These are phyloP conservation scores for Puntigrus tetrazona DNA, from an alignment of 2,113 vertebrate species.

Conservation along the genomic window DNA sequence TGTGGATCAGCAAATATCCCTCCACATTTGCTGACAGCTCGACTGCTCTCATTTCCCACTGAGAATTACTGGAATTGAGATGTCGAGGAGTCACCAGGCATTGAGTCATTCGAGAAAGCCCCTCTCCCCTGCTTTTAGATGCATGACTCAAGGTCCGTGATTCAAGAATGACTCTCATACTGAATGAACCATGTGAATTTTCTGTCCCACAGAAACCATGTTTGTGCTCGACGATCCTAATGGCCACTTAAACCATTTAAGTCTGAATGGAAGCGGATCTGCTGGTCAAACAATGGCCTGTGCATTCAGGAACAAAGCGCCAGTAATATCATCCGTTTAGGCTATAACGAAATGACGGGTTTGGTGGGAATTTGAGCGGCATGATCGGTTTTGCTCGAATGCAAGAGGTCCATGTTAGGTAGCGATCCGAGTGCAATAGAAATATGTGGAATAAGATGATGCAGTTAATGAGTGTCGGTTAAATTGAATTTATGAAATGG, in stretches of 20 bases:
- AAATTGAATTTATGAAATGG: not conserved
- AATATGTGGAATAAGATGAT: not conserved
- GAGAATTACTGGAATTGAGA: constrained; percentile 28
- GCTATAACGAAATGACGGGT: not conserved
- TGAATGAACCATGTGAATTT: constrained; percentile 35
- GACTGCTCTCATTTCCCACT: not conserved
- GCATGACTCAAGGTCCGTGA: constrained; percentile 50
- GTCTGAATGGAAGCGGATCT: not conserved
- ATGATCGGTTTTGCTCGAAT: not conserved
- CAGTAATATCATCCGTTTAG: not conserved
- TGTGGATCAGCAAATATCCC: not conserved
- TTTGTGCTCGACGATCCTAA: constrained; percentile 37
- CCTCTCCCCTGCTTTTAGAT: constrained; percentile 33
- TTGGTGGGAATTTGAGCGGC: constrained; percentile 9
- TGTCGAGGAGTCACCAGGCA: constrained; percentile 30
- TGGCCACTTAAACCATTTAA: constrained; percentile 39
- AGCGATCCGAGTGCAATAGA: not conserved
- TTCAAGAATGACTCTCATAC: constrained; percentile 38
- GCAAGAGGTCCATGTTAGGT: not conserved
- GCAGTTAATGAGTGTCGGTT: not conserved
- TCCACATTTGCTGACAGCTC: constrained; percentile 23
- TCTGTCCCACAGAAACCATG: constrained; percentile 47
- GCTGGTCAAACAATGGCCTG: constrained; percentile 16
- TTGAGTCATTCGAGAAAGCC: constrained; percentile 47
- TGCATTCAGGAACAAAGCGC: constrained; percentile 8